Base-by-base conservation (phyloP, 1,140 invertebrate species). In the Cotesia vestalis region DNA sequence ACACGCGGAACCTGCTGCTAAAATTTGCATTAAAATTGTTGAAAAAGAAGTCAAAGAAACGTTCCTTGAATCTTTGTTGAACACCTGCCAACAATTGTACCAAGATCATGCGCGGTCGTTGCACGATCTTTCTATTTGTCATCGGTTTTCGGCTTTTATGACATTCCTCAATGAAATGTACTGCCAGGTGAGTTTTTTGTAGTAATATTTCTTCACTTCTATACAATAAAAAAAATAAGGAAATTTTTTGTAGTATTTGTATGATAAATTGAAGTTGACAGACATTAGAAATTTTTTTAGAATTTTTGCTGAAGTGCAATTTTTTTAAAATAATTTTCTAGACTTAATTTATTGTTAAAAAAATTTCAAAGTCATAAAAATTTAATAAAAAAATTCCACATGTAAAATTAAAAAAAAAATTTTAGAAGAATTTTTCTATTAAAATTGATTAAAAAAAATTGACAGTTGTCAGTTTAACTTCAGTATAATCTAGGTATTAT, bases 101-200 rank as follows among this genome's bases (percentile, higher is more conserved):
- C 94, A 95, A 80, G 94, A 96, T 82, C 86, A 93, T 40, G 93
- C 93, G 71, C 92, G 92, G 86, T 89, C 90, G 36, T 74, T 85
- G 69, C 80, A 85, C 71, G 81, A 86, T 53, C 73, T 77, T 20
- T 75, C 81, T 27, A 69, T 78, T 20, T 79, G 80, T 79, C 74
- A 84, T 78, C 76, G 83, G 69, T 85, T 86, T 78, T 81, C 94
- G 76, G 92, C 93, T 73, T 96, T 95, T 85, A 94, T 95, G 88
- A 93, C 91, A 82, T 95, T 95, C 85, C 88, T 96, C 57, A 94
- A 94, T 76, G 94, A 96, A 89, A 94, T 96, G 90, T 95, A 94
- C 83, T 92, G 93, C 80, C 93, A 94, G 89, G 89, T 90, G 38
- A 64, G 74, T 75, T 60, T 71, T 67, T 36, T 62, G 51, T 12